Percentiles rank a stretch among this genome's conserved stretches.
phyloP scores from a whole-genome alignment of 92 coral and sea anemone genomes.

The Nematostella vectensis region DNA sequence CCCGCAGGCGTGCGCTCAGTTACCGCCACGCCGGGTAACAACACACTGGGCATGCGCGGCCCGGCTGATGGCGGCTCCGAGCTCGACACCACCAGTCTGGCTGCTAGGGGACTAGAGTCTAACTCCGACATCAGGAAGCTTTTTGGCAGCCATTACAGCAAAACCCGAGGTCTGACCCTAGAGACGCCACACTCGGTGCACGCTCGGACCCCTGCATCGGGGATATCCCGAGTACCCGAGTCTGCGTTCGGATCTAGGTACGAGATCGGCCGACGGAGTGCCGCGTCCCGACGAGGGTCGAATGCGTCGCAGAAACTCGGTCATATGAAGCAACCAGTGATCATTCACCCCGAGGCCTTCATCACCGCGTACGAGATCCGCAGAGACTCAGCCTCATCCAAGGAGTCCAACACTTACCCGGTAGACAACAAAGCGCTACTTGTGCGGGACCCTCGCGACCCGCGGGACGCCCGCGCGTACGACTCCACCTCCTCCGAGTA shows the following conservation, averaged over 20 bases:
- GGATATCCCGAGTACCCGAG: slow-evolving; percentile 50
- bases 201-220: slow-evolving; percentile 48
- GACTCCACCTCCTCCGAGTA: slow-evolving; percentile 98
- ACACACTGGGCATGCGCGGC: slow-evolving; percentile 61
- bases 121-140: slow-evolving; percentile 47
- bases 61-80: slow-evolving; percentile 90
- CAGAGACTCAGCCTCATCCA: slow-evolving; percentile 58
- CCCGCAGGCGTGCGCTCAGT: slow-evolving; percentile 35
- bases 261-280: slow-evolving; percentile 59
- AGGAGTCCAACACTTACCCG: slow-evolving; percentile 60
- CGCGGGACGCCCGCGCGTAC: slow-evolving; percentile 86
- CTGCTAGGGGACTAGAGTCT: slow-evolving; percentile 42
- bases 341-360: slow-evolving; percentile 11
- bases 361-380: slow-evolving; percentile 22
- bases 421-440: slow-evolving; percentile 47
- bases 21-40: slow-evolving; percentile 63
- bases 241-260: slow-evolving; percentile 70
- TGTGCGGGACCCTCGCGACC: slow-evolving; percentile 8
- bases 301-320: slow-evolving; percentile 50
- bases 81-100: slow-evolving; percentile 64
- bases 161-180: slow-evolving; percentile 53
- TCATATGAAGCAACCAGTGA: slow-evolving; percentile 25
- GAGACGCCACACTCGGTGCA: slow-evolving; percentile 50
- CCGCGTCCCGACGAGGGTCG: slow-evolving; percentile 64
- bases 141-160: slow-evolving; percentile 57